Evolutionary conservation across 2,888 invertebrate species (phyloP).

Genomic region (Arge pagana): DNA sequence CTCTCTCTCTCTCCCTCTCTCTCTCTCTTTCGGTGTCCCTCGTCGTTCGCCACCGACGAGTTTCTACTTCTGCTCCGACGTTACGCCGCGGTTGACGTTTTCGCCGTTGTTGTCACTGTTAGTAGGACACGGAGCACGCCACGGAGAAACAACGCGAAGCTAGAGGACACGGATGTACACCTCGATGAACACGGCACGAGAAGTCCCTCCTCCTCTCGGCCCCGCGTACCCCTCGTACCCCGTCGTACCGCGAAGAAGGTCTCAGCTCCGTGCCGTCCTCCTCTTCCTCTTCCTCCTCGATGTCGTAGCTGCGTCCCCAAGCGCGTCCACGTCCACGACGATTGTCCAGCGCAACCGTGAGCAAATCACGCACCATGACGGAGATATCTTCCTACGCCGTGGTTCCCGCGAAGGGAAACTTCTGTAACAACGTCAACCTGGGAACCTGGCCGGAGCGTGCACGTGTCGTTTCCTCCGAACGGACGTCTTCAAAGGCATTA

Average conservation of each 20-base stretch:
- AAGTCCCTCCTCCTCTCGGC: constrained; percentile 48
- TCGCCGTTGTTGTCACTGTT: background rate
- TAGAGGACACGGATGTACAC: constrained; percentile 58
- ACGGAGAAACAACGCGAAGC: constrained; percentile 9
- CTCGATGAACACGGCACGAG: constrained; percentile 58
- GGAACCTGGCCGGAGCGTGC: constrained; percentile 10
- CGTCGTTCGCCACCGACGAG: background rate
- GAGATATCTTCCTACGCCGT: constrained; percentile 37
- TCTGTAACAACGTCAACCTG: constrained; percentile 13
- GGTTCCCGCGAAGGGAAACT: constrained; percentile 1
- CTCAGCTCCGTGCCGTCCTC: constrained; percentile 1
- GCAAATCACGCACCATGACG: constrained; percentile 53
- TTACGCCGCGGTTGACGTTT: background rate
- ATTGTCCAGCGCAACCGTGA: constrained; percentile 51
- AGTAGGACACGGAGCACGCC: constrained; percentile 8
- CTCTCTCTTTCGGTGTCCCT: background rate
- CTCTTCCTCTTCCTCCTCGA: background rate
- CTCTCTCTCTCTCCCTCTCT: background rate
- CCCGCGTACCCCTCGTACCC: constrained; percentile 32
- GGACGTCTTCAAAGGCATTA: constrained; percentile 20
- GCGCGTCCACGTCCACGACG: constrained; percentile 42
- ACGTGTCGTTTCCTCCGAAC: constrained; percentile 20
- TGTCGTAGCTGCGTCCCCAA: constrained; percentile 41
- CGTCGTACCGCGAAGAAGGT: constrained; percentile 21
- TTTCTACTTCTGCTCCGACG: background rate